Percentiles rank a stretch among this genome's conserved stretches.
These are phyloP conservation scores for Forpus xanthops DNA, from an alignment of 2,797 vertebrate species.

Conservation along the genomic window DNA sequence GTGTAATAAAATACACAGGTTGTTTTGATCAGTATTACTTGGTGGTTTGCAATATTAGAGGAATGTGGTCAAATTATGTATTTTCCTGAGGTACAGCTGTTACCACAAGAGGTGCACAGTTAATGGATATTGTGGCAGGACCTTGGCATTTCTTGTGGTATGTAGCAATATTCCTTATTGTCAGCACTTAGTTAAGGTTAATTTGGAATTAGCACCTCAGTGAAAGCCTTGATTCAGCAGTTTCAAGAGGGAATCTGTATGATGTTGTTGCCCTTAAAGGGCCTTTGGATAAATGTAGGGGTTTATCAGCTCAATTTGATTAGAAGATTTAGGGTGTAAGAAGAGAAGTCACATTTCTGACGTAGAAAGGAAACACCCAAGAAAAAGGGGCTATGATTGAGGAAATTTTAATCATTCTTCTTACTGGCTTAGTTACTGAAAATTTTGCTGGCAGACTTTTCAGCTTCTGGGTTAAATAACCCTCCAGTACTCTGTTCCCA, in stretches of 20 bases:
- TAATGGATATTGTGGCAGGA: conserved; percentile 14
- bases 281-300: not conserved
- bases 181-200: not conserved
- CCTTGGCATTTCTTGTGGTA: not conserved
- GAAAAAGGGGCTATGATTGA: not conserved
- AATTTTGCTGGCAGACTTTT: not conserved
- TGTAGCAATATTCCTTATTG: not conserved
- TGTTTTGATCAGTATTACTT: not conserved
- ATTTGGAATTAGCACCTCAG: not conserved
- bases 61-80: rapidly evolving
- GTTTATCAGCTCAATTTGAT: not conserved
- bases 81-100: not conserved
- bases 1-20: not conserved
- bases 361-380: not conserved
- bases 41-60: not conserved
- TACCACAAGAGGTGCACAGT: not conserved
- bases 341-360: not conserved
- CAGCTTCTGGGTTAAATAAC: not conserved
- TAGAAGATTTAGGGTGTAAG: not conserved
- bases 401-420: not conserved
- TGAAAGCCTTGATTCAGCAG: not conserved
- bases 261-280: not conserved
- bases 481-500: not conserved
- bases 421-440: not conserved
- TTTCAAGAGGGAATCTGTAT: not conserved